A percentile compares a stretch with the other conserved stretches of the same genome.
Evolutionary conservation across 2,888 invertebrate species (phyloP).

Genomic region (Agrilus mali): DNA sequence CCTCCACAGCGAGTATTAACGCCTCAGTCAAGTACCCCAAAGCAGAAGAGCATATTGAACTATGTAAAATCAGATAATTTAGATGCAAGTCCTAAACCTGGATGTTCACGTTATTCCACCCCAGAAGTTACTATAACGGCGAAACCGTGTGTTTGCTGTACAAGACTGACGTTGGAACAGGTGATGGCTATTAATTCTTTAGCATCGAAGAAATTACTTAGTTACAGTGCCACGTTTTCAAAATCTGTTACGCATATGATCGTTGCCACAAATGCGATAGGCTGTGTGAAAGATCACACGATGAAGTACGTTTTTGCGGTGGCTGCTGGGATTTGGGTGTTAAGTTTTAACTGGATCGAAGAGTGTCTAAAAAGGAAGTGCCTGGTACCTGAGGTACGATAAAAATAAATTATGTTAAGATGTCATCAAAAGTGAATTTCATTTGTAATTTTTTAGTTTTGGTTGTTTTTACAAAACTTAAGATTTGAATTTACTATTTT

Average conservation of each 20-base stretch:
- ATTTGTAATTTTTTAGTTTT: too few species aligned
- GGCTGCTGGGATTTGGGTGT: conserved; percentile 45
- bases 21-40: conserved; percentile 21
- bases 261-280: conserved; percentile 23
- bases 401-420: background rate
- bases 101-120: background rate
- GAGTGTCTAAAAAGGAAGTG: conserved; percentile 34
- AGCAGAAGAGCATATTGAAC: conserved; percentile 27
- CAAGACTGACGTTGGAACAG: conserved; percentile 24
- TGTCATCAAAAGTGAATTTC: too few species aligned
- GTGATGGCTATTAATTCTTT: conserved; percentile 20
- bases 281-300: conserved; percentile 27
- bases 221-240: conserved; percentile 21
- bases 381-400: conserved; percentile 37
- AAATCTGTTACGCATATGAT: conserved; percentile 28
- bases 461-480: too few species aligned
- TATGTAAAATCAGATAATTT: conserved; percentile 14
- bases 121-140: conserved; percentile 3
- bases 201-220: conserved; percentile 24
- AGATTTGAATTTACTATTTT: too few species aligned
- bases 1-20: conserved; percentile 6
- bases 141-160: conserved; percentile 26
- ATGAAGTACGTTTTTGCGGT: conserved; percentile 44
- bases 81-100: background rate
- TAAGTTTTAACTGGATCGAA: conserved; percentile 41